Evolutionary conservation across 2,113 vertebrate species (phyloP).

Genomic region (Paedocypris sp.): DNA sequence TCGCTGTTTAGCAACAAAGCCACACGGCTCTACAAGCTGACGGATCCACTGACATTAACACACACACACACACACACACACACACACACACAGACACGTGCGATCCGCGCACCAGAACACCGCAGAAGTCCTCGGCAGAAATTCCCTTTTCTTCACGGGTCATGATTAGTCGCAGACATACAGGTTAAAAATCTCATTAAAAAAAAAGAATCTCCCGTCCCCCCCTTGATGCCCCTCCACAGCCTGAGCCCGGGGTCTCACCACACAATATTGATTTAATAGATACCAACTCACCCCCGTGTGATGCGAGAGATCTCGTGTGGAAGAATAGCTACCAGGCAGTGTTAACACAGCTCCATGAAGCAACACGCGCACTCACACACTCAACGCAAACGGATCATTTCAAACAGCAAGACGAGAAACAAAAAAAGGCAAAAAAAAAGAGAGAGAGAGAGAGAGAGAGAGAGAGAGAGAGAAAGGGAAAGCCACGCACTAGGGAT

Average conservation of each 20-base stretch:
- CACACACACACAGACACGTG: not conserved
- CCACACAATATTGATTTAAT: slow-evolving; percentile 48
- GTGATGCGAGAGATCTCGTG: slow-evolving; percentile 58
- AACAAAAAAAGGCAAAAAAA: slow-evolving; percentile 41
- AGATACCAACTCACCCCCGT: slow-evolving; percentile 68
- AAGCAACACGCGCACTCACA: slow-evolving; percentile 25
- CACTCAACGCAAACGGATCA: slow-evolving; percentile 31
- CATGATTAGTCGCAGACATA: slow-evolving; percentile 45
- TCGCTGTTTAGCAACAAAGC: slow-evolving; percentile 35
- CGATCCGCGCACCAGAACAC: not conserved
- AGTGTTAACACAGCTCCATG: slow-evolving; percentile 59
- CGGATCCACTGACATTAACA: slow-evolving; percentile 18
- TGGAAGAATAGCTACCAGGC: slow-evolving; percentile 51
- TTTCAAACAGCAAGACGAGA: slow-evolving; percentile 34
- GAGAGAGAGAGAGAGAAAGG: not conserved
- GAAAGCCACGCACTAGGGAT: too few species aligned
- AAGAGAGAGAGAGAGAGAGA: not conserved
- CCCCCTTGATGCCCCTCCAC: not conserved
- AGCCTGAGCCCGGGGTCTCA: slow-evolving; percentile 21
- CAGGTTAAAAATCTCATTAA: slow-evolving; percentile 45
- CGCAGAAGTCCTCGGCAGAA: slow-evolving; percentile 14
- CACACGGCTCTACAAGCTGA: slow-evolving; percentile 9
- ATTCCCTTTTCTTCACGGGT: slow-evolving; percentile 40
- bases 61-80: not conserved
- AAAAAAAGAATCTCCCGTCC: slow-evolving; percentile 2